Base-by-base conservation (phyloP, 2,113 vertebrate species). In the Malurus melanocephalus region DNA sequence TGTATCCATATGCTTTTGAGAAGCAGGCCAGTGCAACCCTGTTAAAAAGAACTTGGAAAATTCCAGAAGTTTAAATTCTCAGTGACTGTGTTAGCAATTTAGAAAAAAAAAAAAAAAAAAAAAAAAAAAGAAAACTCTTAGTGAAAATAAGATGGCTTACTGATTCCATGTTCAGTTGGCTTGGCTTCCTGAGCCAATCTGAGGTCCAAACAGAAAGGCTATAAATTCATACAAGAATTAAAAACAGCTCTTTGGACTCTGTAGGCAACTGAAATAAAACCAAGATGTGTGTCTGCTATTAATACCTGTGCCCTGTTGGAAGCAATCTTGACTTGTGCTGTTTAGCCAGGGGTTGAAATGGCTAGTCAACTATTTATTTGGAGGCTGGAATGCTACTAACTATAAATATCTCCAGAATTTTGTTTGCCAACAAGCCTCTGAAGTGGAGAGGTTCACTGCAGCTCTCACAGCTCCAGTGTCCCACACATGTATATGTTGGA, bases 151-250 rank as follows among this genome's bases (percentile, higher is more conserved):
- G 26, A 61, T 71, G 30, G 53, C n/a, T 88, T 85, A 14, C 76
- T n/a, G 22, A 45, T 74, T 94, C 38, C 42, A 46, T 48, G 32
- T 80, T 92, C 64, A 33, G 15, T 24, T 83, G 80, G 35, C 68
- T 71, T 77, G 35, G 30, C 78, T 38, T 22, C 11, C 49, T 68
- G 68, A 92, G 49, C 42, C 68, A 86, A 20, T 61, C 33, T 8
- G 6, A 86, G 48, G 45, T 88, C 60, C 73, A 89, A 74, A 65
- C 24, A 89, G 76, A 86, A 89, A 89, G 14, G 33, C 82, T 65
- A 57, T 78, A 94, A 89, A 93, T 93, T 84, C 83, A 71, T 61
- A 57, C 3, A 61, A 77, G 49, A 88, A 89, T 89, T 87, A 71
- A 67, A 80, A 87, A 1, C 73, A 92, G 88, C 20, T 80, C 65